Evolutionary conservation across 2,797 vertebrate species (phyloP).

Genomic region (Hirundo rustica): DNA sequence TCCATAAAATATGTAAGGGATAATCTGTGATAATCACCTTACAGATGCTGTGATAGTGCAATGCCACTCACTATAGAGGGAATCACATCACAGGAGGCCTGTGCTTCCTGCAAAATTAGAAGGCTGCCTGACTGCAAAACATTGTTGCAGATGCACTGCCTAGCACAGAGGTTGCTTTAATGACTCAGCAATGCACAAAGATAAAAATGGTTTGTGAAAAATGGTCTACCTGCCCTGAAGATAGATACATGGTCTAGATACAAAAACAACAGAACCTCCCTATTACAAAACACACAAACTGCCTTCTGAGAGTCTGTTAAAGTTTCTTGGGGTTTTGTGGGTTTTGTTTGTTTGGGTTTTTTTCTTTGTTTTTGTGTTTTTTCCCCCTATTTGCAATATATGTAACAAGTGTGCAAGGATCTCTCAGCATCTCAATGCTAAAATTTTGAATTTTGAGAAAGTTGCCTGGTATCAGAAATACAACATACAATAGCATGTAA

Average conservation of each 20-base stretch:
- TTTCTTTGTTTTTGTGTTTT: no score
- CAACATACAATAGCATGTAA: background rate
- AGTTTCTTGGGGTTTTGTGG: background rate
- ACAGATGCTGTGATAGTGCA: background rate
- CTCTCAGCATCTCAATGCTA: background rate
- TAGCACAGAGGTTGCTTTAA: background rate
- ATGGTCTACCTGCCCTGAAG: background rate
- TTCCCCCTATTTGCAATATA: background rate
- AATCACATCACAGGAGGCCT: background rate
- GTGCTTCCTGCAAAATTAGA: background rate
- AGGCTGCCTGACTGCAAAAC: background rate
- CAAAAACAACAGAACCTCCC: background rate
- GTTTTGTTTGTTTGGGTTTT: no score
- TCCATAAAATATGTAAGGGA: background rate
- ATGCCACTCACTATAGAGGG: background rate
- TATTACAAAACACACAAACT: background rate
- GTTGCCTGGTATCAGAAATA: background rate
- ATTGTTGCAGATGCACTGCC: background rate
- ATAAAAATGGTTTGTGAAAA: background rate
- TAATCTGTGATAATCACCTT: background rate
- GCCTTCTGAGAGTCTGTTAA: background rate
- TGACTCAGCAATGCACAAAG: background rate
- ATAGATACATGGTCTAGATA: background rate
- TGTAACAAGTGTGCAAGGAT: background rate
- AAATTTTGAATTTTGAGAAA: background rate